These are phyloP conservation scores for Protophormia terraenovae DNA, from an alignment of 2,888 invertebrate genomes.

Conservation along the genomic window DNA sequence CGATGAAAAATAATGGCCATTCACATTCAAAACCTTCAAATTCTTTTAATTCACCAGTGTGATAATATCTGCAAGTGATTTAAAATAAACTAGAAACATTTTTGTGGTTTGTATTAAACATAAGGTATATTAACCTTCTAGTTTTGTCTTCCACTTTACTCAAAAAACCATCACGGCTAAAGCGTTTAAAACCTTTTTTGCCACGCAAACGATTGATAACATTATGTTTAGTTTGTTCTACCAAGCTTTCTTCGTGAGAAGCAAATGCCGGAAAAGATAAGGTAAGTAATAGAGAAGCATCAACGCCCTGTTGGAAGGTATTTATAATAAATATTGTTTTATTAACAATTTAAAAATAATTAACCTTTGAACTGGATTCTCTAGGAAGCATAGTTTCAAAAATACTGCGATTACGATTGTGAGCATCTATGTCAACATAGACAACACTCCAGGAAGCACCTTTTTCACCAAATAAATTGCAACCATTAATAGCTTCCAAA, in stretches of 20 bases:
- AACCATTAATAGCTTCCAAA: constrained; percentile 98
- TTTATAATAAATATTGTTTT: neutral
- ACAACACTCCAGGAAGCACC: constrained; percentile 99
- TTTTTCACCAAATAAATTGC: constrained; percentile 98
- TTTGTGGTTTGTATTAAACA: too few relatives aligned
- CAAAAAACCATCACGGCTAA: constrained; percentile 96
- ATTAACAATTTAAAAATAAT: neutral
- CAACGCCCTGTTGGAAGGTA: constrained; percentile 88
- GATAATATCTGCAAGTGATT: constrained; percentile 87
- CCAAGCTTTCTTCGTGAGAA: constrained; percentile 96
- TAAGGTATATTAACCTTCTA: too few relatives aligned
- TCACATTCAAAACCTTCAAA: constrained; percentile 98
- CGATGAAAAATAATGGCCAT: constrained; percentile 98
- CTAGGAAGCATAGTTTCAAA: constrained; percentile 98
- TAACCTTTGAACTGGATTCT: constrained; percentile 98
- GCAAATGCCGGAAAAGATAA: constrained; percentile 99
- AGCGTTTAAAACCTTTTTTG: constrained; percentile 95
- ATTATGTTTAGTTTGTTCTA: constrained; percentile 92
- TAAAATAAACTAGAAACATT: neutral
- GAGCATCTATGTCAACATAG: constrained; percentile 99
- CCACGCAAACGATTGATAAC: constrained; percentile 91
- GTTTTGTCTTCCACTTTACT: constrained; percentile 92
- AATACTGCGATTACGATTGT: constrained; percentile 98
- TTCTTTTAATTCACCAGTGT: constrained; percentile 95
- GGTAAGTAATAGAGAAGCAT: constrained; percentile 94